Base-by-base conservation (phyloP, 2,888 invertebrate genomes). In the Ephialtes manifestator region DNA sequence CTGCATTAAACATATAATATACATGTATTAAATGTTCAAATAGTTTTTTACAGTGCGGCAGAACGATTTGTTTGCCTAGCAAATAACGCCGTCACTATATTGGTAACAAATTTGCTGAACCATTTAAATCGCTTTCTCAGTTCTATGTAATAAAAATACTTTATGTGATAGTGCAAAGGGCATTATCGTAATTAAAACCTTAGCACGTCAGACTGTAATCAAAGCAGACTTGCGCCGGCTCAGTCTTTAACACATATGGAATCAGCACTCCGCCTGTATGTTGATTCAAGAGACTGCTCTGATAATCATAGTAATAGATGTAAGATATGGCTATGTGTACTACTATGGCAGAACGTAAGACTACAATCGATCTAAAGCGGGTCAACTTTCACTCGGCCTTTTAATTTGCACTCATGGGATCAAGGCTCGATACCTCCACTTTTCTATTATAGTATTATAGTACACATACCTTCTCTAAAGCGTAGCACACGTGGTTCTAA, bases 381-480 rank as follows among this genome's bases (percentile, higher is more conserved):
- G 85, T 82, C 82, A 80, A 82, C 85, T 85, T 85, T 85, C 85
- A 85, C 85, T 85, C 74, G 85, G 76, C 72, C 82, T 85, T 85
- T 82, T 85, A 85, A 85, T 85, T 85, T 72, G 75, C 85, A 72
- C 67, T 79, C 51, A 67, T 35, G 68, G 63, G 79, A 80, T 75
- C 82, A 80, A 80, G 82, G 85, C 78, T 78, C 81, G 39, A 79
- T 81, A 71, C 70, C 74, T 65, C 31, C 11, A 24, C 13, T 35
- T 55, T 46, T 71, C 51, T 60, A 60, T 58, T 81, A 13, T 55
- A 11, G 43, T 60, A 60, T 58, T 81, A 13, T 55, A 11, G 43
- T 72, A 55, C 48, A 20, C 39, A 28, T 68, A n/a, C 10, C 4
- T 8, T 31, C 35, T 24, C 28, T 7, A 18, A 4, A 39, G 65